Conservation (phyloP, 2,797 vertebrate genomes). For the Enteromius treurensis region DNA sequence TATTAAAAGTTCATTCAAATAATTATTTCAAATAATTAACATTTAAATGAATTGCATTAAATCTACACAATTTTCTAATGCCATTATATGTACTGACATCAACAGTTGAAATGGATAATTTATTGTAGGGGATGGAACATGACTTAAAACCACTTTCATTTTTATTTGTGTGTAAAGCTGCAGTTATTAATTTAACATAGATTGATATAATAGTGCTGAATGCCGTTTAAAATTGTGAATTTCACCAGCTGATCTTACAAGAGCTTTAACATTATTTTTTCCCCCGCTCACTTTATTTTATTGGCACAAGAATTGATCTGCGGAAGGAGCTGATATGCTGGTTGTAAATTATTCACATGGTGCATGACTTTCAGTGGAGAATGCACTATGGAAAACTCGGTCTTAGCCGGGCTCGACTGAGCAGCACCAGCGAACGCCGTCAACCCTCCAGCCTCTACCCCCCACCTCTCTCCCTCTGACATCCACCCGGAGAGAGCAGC, state of each 20-base stretch:
- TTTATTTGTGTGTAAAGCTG: slow-evolving; percentile 12
- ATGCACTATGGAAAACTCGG: slow-evolving; percentile 49
- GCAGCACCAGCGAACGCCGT: slow-evolving; percentile 36
- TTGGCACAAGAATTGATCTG: slow-evolving; percentile 61
- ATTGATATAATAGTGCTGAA: neutral
- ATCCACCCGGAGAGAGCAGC: slow-evolving; percentile 54
- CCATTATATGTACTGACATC: neutral
- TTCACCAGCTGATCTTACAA: slow-evolving; percentile 18
- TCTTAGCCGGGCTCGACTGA: slow-evolving; percentile 44
- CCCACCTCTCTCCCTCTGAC: slow-evolving; percentile 50
- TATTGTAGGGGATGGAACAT: neutral
- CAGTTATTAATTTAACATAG: slow-evolving; percentile 10
- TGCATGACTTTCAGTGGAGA: slow-evolving; percentile 54
- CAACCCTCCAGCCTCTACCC: slow-evolving; percentile 37
- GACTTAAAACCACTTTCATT: neutral
- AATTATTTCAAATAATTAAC: neutral
- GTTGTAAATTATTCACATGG: slow-evolving; percentile 61
- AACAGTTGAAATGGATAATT: neutral
- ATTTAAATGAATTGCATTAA: neutral
- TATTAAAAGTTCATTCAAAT: neutral
- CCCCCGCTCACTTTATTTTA: slow-evolving; percentile 40
- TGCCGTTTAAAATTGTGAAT: slow-evolving; percentile 7
- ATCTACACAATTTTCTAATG: neutral
- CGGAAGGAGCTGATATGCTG: slow-evolving; percentile 53
- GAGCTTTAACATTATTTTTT: slow-evolving; percentile 33